These are phyloP conservation scores for Eupsilia transversa DNA, from an alignment of 2,888 invertebrate genomes.

Conservation along the genomic window DNA sequence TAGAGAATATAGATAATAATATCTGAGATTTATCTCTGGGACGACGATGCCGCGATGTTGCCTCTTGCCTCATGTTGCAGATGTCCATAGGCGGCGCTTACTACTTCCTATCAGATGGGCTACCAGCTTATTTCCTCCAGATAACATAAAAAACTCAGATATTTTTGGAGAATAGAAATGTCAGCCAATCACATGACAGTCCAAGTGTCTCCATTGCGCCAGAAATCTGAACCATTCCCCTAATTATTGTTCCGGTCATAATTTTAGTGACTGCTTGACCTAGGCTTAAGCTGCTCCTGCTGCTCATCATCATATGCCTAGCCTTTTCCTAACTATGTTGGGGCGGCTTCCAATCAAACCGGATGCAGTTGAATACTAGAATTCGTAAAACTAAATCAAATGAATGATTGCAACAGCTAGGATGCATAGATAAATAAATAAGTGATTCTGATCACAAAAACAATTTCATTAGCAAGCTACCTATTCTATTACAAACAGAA, in stretches of 20 bases:
- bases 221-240: not conserved
- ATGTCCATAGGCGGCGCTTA: no score
- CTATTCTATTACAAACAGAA: slow-evolving; percentile 27
- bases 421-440: not conserved
- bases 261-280: not conserved
- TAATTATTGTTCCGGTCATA: not conserved
- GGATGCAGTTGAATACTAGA: not conserved
- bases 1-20: no score
- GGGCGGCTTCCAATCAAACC: not conserved
- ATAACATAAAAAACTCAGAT: no score
- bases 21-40: no score
- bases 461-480: slow-evolving; percentile 3
- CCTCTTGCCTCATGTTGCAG: no score
- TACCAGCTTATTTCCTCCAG: no score
- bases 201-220: no score
- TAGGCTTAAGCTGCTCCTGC: not conserved
- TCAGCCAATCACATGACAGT: no score
- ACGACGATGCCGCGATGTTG: no score
- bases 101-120: no score
- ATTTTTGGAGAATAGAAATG: no score
- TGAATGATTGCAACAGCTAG: not conserved
- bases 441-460: not conserved
- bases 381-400: slow-evolving; percentile 5
- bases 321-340: not conserved
- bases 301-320: not conserved